Percentiles rank a stretch among this genome's conserved stretches.
Conservation (phyloP, 1,140 invertebrate genomes). For the Scaptomyza pallida region DNA sequence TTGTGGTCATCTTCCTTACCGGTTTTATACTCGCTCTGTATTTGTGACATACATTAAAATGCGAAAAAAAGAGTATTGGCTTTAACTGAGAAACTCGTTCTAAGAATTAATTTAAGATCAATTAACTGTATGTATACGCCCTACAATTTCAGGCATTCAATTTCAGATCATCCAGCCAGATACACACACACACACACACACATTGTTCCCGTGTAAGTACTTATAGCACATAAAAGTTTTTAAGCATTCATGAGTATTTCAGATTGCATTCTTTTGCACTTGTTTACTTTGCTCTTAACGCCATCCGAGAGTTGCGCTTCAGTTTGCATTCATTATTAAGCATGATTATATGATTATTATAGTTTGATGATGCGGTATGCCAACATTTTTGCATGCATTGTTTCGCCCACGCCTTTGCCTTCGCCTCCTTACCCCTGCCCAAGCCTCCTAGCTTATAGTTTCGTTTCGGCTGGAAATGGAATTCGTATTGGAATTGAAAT, state of each 20-base stretch:
- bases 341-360: slow-evolving; percentile 42
- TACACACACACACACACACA: not conserved
- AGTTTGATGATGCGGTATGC: slow-evolving; percentile 33
- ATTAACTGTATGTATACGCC: slow-evolving; percentile 49
- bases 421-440: no score
- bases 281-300: slow-evolving; percentile 60
- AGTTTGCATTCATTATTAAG: slow-evolving; percentile 35
- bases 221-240: not conserved
- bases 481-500: slow-evolving; percentile 17
- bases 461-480: slow-evolving; percentile 14
- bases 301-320: slow-evolving; percentile 44
- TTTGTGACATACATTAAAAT: slow-evolving; percentile 42
- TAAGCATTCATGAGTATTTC: slow-evolving; percentile 24
- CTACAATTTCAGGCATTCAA: slow-evolving; percentile 53
- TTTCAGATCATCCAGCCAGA: slow-evolving; percentile 37
- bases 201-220: not conserved
- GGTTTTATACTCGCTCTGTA: slow-evolving; percentile 52
- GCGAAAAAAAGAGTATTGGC: slow-evolving; percentile 21
- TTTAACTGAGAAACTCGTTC: slow-evolving; percentile 69
- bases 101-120: slow-evolving; percentile 75
- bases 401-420: slow-evolving; percentile 18
- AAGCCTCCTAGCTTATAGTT: not conserved
- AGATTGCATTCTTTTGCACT: slow-evolving; percentile 42
- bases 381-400: slow-evolving; percentile 36
- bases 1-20: slow-evolving; percentile 58